Conservation (phyloP, 2,797 vertebrate species). For the Gouania willdenowi region DNA sequence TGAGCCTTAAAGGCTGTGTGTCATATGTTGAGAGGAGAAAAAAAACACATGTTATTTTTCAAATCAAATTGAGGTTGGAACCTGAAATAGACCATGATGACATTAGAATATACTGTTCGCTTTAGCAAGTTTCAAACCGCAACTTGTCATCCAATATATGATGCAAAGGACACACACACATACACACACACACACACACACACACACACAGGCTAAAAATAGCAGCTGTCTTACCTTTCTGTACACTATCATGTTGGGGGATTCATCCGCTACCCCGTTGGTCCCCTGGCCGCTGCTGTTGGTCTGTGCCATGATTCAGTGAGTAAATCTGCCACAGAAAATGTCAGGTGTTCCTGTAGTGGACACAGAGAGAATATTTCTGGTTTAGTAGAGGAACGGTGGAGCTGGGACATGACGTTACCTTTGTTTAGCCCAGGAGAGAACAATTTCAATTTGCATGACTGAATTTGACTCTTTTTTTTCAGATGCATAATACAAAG, state of each 20-base stretch:
- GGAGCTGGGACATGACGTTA: conserved; percentile 8
- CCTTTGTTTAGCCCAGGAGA: conserved; percentile 24
- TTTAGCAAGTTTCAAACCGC: conserved; percentile 24
- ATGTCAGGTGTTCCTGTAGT: conserved; percentile 70
- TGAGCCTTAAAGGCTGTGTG: conserved; percentile 3
- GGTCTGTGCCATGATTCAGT: conserved; percentile 92
- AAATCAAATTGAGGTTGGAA: conserved; percentile 19
- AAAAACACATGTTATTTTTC: conserved; percentile 13
- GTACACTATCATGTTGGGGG: conserved; percentile 96
- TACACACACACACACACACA: conserved; percentile 1
- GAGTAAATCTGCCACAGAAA: conserved; percentile 56
- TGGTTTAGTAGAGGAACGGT: conserved; percentile 31
- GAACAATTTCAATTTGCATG: conserved; percentile 22
- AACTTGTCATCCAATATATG: conserved; percentile 40
- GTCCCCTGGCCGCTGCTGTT: conserved; percentile 90
- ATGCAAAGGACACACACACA: conserved; percentile 17
- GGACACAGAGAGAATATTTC: conserved; percentile 51
- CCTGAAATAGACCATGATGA: conserved; percentile 28
- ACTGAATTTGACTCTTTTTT: too few relatives aligned
- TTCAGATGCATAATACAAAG: conserved; percentile 17
- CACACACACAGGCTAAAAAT: conserved; percentile 43
- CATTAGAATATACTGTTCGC: conserved; percentile 27
- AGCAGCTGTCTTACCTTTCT: conserved; percentile 85
- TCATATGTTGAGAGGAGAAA: conserved; percentile 10
- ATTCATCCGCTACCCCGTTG: conserved; percentile 92